Percentiles rank a stretch among this genome's conserved stretches.
Conservation (phyloP, 2,113 vertebrate species). For the Pollachius pollachius region DNA sequence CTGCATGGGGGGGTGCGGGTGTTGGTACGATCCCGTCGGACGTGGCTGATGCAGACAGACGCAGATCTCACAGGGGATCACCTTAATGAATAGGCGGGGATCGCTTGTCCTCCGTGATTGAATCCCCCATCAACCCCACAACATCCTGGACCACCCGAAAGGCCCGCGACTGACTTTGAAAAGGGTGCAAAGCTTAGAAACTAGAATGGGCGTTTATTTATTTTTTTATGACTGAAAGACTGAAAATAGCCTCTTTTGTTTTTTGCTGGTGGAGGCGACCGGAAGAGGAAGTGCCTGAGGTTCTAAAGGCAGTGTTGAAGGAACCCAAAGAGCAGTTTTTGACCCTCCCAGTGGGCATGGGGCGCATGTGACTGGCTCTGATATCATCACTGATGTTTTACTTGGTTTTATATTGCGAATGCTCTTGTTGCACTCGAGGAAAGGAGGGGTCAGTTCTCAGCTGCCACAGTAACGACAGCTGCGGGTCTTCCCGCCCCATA, state of each 20-base stretch:
- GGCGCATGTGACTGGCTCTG: constrained; percentile 39
- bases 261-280: constrained; percentile 12
- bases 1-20: too few relatives aligned
- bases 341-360: too few relatives aligned
- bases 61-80: too few relatives aligned
- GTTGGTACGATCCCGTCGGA: too few relatives aligned
- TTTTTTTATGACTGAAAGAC: too few relatives aligned
- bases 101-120: neutral
- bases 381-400: constrained; percentile 28
- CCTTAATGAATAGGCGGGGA: too few relatives aligned
- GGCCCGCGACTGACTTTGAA: neutral
- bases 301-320: constrained; percentile 37
- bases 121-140: neutral
- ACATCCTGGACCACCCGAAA: neutral
- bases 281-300: constrained; percentile 68
- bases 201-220: constrained; percentile 10
- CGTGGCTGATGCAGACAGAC: too few relatives aligned
- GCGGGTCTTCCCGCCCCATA: too few relatives aligned
- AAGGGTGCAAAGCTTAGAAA: constrained; percentile 56
- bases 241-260: too few relatives aligned
- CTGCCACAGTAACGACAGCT: too few relatives aligned
- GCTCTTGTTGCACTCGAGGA: constrained; percentile 55
- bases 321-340: constrained; percentile 6
- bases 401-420: constrained; percentile 28
- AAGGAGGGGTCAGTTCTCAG: constrained; percentile 26